Base-by-base conservation (phyloP, 2,797 vertebrate genomes). In the Fringilla coelebs region DNA sequence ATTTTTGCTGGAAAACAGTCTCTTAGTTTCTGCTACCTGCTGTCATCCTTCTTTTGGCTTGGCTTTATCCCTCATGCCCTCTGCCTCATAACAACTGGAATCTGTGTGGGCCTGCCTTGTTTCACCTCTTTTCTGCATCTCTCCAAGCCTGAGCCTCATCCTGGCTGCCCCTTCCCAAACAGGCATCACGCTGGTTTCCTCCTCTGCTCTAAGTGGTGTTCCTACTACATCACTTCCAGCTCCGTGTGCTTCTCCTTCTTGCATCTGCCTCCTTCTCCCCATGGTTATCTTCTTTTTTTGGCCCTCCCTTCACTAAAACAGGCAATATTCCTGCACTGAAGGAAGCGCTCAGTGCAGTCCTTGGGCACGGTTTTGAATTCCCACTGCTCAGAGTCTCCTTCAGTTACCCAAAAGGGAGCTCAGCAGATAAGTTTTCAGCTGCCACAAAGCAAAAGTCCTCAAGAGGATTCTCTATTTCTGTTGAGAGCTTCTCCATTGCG, bases 401-500 rank as follows among this genome's bases (percentile, higher is more conserved):
- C 3, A 1, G 36, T 93, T 94, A 89, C 94, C 76, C 85, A 85
- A 83, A 83, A 80, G 80, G 52, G 73, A 95, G 60, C 46, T 94
- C 86, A 92, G 88, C 75, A 92, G 95, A 88, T 73, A 81, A 72
- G n/a, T 70, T 87, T 93, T 93, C 76, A 88, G 70, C 81, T 85
- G 76, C 70, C 92, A 85, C 85, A 85, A 77, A 65, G 34, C 62
- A 88, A 78, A 78, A 68, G 41, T 38, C 83, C 87, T 93, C 85
- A 31, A 43, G 85, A 90, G 62, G 38, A 74, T 89, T 94, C 88
- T 94, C 88, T 63, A 3, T 80, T 93, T 96, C 92, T 88, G 76
- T 86, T 1, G 0, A 80, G 68, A 80, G 54, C 66, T 79, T 46
- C 72, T 75, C 73, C 32, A 4, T 49, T 73, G 70, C 75, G 72